Evolutionary conservation across 2,797 vertebrate genomes (phyloP).

Genomic region (Micromesistius poutassou): DNA sequence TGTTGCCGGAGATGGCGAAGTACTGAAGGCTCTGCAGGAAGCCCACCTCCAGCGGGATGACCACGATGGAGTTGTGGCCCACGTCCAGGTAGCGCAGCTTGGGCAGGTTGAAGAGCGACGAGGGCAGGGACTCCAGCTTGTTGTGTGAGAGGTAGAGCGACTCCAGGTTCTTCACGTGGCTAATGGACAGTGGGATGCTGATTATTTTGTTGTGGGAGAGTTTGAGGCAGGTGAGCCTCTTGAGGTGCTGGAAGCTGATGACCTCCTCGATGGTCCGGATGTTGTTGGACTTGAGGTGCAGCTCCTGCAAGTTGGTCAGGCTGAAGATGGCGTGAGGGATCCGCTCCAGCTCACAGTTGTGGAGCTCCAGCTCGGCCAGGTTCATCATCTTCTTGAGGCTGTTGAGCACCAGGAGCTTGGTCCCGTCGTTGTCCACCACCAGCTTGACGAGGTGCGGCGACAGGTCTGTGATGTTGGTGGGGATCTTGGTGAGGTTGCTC

Average conservation of each 20-base stretch:
- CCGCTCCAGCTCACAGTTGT: slow-evolving; percentile 95
- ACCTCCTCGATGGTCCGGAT: slow-evolving; percentile 98
- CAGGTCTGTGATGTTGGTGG: slow-evolving; percentile 97
- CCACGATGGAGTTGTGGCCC: slow-evolving; percentile 86
- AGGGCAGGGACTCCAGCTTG: slow-evolving; percentile 91
- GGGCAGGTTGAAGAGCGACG: slow-evolving; percentile 87
- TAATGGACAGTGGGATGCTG: slow-evolving; percentile 91
- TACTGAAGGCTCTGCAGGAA: slow-evolving; percentile 94
- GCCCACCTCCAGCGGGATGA: slow-evolving; percentile 86
- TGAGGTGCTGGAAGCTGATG: slow-evolving; percentile 98
- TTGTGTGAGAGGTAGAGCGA: slow-evolving; percentile 95
- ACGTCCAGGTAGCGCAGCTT: slow-evolving; percentile 94
- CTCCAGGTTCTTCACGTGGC: slow-evolving; percentile 92
- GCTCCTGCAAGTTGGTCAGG: slow-evolving; percentile 92
- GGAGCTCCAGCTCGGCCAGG: slow-evolving; percentile 90
- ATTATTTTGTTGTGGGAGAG: slow-evolving; percentile 99
- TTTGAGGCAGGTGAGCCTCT: slow-evolving; percentile 94
- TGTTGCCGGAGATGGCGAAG: slow-evolving; percentile 91
- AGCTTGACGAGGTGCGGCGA: slow-evolving; percentile 91
- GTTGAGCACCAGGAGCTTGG: slow-evolving; percentile 94
- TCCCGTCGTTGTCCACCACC: slow-evolving; percentile 96
- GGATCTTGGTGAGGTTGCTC: slow-evolving; percentile 98
- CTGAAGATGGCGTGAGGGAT: slow-evolving; percentile 98
- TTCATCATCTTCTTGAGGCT: slow-evolving; percentile 99
- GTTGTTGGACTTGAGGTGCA: slow-evolving; percentile 95